Base-by-base conservation (phyloP, 2,888 invertebrate species). In the Cabera pusaria region DNA sequence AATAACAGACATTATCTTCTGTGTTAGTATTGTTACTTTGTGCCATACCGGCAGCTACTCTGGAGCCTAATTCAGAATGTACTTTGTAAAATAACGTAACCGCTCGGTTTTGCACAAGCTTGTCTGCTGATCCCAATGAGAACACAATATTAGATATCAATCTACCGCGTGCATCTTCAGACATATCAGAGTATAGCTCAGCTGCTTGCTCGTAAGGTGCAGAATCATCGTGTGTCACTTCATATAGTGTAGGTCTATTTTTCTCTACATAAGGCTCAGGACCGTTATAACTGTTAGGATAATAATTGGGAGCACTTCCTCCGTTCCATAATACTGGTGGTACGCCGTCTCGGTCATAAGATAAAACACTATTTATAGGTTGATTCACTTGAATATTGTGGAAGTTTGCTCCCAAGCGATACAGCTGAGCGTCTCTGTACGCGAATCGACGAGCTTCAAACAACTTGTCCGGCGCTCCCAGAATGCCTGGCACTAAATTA, bases 341-440 rank as follows among this genome's bases (percentile, higher is more conserved):
- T 3, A 90, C 85, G 0, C 97, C 98, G 70, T 97, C 97, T 7
- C 97, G 91, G 75, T 96, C 95, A 66, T 95, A 97, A 66, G 96
- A 94, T 33, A 78, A 77, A 38, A 77, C 80, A 6, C 85, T 71
- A 1, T 87, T 86, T 57, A 93, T 95, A 0, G 98, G 97, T 73
- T 97, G 97, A 77, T 98, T 98, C 12, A 98, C 96, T 0, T 96
- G 95, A 28, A 98, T 90, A 69, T 96, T 97, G 43, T 94, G 90
- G 69, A 94, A 94, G 85, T 98, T 98, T 1, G 94, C 89, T 6
- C 98, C 98, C 58, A 98, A 77, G 95, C 97, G 3, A 92, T 92
- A 73, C 8, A 59, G 57, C 63, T 97, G 97, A 0, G 98, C 95
- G 72, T 98, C 97, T 0, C 93, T 91, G 68, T 98, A 96, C 0